Conservation (phyloP, 1,140 invertebrate genomes). For the Lethrus apterus region DNA sequence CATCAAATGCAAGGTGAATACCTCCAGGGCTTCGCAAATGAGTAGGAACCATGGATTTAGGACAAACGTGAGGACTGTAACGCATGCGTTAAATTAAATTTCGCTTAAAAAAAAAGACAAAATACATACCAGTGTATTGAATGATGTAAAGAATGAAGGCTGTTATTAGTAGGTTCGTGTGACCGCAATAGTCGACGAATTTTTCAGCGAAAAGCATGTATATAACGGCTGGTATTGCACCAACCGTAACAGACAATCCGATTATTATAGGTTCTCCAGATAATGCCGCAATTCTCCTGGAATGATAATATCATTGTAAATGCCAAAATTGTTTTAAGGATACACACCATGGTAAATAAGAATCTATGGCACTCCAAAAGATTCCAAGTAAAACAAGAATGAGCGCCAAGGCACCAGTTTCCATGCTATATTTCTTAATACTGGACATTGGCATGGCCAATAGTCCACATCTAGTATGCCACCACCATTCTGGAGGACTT, state of each 20-base stretch:
- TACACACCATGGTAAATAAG: conserved; percentile 58
- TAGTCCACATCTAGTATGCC: conserved; percentile 70
- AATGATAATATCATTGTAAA: neutral
- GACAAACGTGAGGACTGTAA: too few relatives aligned
- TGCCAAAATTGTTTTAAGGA: neutral
- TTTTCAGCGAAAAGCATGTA: conserved; percentile 72
- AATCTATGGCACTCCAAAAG: conserved; percentile 72
- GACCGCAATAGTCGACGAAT: conserved; percentile 75
- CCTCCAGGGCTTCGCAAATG: conserved; percentile 66
- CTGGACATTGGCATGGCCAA: conserved; percentile 64
- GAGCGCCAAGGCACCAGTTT: conserved; percentile 59
- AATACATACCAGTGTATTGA: conserved; percentile 53
- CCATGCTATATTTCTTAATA: conserved; percentile 61
- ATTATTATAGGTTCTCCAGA: conserved; percentile 46
- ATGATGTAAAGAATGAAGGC: conserved; percentile 74
- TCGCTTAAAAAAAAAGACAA: conserved; percentile 13
- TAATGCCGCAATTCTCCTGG: conserved; percentile 12
- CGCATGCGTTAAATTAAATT: too few relatives aligned
- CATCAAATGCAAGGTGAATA: conserved; percentile 73
- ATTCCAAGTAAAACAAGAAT: conserved; percentile 63
- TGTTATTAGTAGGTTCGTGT: conserved; percentile 74
- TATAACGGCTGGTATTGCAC: conserved; percentile 58
- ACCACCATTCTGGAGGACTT: conserved; percentile 74
- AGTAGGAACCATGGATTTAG: conserved; percentile 57
- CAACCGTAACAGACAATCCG: conserved; percentile 58